A percentile compares a stretch with the other conserved stretches of the same genome.
These are phyloP conservation scores for Tapirus terrestris DNA, from an alignment of 2,113 vertebrate species.

Conservation along the genomic window DNA sequence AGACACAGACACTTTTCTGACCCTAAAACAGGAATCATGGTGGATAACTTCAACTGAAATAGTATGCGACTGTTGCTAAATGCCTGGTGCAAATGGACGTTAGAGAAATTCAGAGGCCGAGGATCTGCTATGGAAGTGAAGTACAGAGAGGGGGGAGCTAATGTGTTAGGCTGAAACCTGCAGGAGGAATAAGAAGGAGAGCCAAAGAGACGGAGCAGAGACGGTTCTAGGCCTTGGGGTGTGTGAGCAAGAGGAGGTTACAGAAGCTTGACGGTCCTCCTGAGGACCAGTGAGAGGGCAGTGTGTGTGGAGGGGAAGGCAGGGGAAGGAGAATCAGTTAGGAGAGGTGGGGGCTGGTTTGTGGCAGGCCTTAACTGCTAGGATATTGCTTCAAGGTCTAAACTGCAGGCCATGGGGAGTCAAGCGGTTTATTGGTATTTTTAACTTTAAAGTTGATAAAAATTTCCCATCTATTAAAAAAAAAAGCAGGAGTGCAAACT, in stretches of 20 bases:
- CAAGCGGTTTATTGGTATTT: not conserved
- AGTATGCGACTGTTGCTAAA: not conserved
- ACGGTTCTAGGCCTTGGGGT: not conserved
- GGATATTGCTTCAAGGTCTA: not conserved
- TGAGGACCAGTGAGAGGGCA: not conserved
- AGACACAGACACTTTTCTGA: not conserved
- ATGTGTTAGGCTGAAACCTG: not conserved
- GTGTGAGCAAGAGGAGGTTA: not conserved
- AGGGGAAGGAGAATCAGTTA: not conserved
- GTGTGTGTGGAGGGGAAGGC: not conserved
- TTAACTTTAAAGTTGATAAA: constrained; percentile 13
- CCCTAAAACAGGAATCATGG: not conserved
- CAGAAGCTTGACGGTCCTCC: not conserved
- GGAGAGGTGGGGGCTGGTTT: not conserved
- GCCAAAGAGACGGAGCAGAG: not conserved
- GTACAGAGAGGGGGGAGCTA: not conserved
- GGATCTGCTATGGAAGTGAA: not conserved
- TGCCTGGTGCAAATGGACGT: not conserved
- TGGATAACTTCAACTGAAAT: not conserved
- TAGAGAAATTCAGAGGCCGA: not conserved
- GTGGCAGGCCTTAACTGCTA: not conserved
- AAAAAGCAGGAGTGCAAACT: not conserved
- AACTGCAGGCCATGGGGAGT: not conserved
- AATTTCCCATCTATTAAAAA: not conserved
- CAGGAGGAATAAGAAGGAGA: not conserved